These are phyloP conservation scores for Pangasianodon gigas DNA, from an alignment of 2,113 vertebrate genomes.

Conservation along the genomic window DNA sequence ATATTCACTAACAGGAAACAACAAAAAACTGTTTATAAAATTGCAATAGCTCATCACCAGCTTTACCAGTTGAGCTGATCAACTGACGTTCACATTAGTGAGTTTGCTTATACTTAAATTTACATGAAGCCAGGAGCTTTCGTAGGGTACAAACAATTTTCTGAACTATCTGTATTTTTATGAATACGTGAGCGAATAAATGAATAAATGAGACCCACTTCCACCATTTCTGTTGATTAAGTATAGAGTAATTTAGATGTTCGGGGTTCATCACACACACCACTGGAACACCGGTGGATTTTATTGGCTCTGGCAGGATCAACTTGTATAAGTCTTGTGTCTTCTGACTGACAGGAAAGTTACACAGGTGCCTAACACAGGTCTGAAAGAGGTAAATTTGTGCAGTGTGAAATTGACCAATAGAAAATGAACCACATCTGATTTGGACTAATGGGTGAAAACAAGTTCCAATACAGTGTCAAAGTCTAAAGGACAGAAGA, in stretches of 20 bases:
- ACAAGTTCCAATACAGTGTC: neutral
- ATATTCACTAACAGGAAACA: neutral
- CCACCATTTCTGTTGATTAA: neutral
- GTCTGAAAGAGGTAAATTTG: neutral
- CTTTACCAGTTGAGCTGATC: neutral
- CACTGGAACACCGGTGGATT: neutral
- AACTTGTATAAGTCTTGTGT: neutral
- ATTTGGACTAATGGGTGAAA: neutral
- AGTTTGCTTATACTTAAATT: neutral
- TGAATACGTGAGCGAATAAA: neutral
- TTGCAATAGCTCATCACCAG: neutral
- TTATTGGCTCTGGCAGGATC: neutral
- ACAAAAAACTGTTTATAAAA: neutral
- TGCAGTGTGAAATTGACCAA: neutral
- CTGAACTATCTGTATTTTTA: neutral
- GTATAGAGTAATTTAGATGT: neutral
- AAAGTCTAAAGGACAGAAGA: neutral
- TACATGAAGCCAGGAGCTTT: neutral
- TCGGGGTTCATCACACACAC: neutral
- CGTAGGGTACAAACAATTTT: neutral
- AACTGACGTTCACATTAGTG: neutral
- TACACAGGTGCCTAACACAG: neutral
- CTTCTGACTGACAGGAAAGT: neutral
- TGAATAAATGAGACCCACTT: neutral
- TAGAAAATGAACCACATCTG: neutral